Conservation (phyloP, 2,888 invertebrate genomes). For the Anorthoa munda region DNA sequence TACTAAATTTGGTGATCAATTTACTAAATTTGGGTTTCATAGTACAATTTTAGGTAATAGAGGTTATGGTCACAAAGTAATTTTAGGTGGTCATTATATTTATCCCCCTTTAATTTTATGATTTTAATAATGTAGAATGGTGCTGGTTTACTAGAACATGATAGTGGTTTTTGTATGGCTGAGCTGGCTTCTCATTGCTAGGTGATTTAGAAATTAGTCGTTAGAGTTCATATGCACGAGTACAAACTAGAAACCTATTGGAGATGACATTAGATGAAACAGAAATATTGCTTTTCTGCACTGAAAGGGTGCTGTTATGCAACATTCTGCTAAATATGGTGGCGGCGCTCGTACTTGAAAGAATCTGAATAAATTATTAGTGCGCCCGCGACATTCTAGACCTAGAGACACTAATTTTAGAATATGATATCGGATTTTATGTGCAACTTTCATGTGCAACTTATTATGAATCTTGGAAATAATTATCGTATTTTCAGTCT, state of each 20-base stretch:
- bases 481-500: neutral
- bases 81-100: no score
- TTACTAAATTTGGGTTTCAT: no score
- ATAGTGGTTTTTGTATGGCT: neutral
- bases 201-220: neutral
- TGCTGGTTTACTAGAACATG: neutral
- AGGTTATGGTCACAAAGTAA: no score
- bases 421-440: conserved; percentile 11
- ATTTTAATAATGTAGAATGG: neutral
- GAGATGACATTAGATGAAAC: neutral
- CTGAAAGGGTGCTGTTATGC: neutral
- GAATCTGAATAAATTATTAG: conserved; percentile 27
- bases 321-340: conserved; percentile 7
- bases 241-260: neutral
- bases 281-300: conserved; percentile 5
- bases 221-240: neutral
- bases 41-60: no score
- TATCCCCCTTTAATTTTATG: neutral
- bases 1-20: no score
- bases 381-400: conserved; percentile 7
- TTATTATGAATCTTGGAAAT: neutral
- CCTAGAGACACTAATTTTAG: conserved; percentile 1
- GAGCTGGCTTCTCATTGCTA: conserved; percentile 20
- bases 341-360: neutral
- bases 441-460: conserved; percentile 18